These are phyloP conservation scores for Plebejus anna DNA, from an alignment of 2,888 invertebrate genomes.

Conservation along the genomic window DNA sequence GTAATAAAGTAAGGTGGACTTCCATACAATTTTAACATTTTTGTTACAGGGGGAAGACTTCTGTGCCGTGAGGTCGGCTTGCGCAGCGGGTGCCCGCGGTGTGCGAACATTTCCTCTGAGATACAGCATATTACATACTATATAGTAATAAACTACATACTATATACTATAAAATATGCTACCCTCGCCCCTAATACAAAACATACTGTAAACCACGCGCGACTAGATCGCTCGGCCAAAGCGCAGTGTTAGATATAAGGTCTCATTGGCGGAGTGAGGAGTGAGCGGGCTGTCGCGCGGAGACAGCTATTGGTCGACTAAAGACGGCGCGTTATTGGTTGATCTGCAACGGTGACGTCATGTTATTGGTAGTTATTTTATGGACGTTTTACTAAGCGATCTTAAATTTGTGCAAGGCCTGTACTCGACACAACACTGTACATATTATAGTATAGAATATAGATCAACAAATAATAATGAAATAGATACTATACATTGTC, in stretches of 20 bases:
- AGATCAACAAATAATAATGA: background rate
- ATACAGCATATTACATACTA: background rate
- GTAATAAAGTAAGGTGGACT: no score
- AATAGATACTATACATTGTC: background rate
- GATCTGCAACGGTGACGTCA: background rate
- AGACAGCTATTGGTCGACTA: background rate
- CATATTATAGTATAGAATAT: background rate
- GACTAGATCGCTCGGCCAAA: no score
- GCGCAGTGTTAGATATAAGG: background rate
- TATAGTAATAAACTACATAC: background rate
- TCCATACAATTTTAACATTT: slow-evolving; percentile 34
- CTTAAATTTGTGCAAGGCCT: background rate
- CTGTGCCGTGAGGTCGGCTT: slow-evolving; percentile 66
- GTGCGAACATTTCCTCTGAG: slow-evolving; percentile 57
- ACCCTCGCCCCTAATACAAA: no score
- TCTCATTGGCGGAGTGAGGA: background rate
- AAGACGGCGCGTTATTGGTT: background rate
- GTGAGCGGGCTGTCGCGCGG: background rate
- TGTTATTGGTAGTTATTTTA: no score
- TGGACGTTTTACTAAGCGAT: background rate
- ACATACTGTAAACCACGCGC: background rate
- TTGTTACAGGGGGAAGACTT: slow-evolving; percentile 70
- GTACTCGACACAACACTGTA: background rate
- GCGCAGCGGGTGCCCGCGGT: slow-evolving; percentile 49
- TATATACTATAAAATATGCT: background rate